These are phyloP conservation scores for Phocoena phocoena DNA, from an alignment of 2,113 vertebrate species.

Conservation along the genomic window DNA sequence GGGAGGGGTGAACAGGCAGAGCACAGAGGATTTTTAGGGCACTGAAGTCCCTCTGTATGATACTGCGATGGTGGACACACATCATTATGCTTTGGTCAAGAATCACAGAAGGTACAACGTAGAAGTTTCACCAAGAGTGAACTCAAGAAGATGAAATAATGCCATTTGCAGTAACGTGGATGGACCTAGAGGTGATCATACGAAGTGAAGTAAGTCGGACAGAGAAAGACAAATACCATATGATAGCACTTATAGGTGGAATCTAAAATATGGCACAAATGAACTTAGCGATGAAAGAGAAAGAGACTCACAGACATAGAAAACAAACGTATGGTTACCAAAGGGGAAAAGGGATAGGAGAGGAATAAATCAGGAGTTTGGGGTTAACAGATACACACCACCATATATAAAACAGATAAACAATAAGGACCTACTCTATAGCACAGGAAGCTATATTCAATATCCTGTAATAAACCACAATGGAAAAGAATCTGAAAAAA, in stretches of 20 bases:
- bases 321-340: neutral
- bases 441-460: neutral
- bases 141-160: neutral
- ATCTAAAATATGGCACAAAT: neutral
- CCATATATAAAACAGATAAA: neutral
- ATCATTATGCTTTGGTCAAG: too few species aligned
- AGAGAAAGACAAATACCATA: neutral
- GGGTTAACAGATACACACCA: neutral
- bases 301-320: neutral
- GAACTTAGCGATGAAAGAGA: neutral
- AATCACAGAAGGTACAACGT: neutral
- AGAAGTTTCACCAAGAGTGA: neutral
- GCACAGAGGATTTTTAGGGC: neutral
- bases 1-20: neutral
- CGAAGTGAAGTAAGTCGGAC: neutral
- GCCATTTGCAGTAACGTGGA: neutral
- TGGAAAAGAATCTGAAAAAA: neutral
- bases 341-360: neutral
- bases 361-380: too few species aligned
- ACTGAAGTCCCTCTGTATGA: too few species aligned
- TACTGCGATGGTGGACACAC: fast-evolving
- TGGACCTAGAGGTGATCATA: neutral
- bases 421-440: neutral
- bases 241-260: neutral
- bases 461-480: neutral